Evolutionary conservation across 2,113 vertebrate genomes (phyloP).

Genomic region (Sturnus vulgaris): DNA sequence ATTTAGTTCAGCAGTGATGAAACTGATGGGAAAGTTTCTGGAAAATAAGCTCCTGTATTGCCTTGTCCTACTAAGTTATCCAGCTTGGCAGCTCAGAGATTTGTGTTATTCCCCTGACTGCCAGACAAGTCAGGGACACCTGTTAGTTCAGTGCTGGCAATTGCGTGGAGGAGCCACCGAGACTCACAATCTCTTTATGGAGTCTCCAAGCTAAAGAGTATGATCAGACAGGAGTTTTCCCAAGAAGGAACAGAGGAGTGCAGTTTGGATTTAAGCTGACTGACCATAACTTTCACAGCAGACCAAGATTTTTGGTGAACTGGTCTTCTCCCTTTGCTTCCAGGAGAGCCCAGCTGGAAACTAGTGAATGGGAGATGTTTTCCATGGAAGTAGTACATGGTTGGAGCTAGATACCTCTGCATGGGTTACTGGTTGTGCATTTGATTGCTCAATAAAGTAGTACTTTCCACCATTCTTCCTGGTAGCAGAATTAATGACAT

Average conservation of each 20-base stretch:
- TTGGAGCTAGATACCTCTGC: neutral
- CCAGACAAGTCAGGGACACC: neutral
- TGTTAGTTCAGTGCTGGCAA: neutral
- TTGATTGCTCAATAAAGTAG: neutral
- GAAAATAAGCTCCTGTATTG: neutral
- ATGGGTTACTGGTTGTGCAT: neutral
- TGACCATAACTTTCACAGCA: neutral
- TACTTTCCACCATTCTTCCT: neutral
- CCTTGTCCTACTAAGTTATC: neutral
- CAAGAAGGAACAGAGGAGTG: neutral
- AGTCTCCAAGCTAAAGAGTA: neutral
- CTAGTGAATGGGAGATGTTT: neutral
- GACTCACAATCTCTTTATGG: neutral
- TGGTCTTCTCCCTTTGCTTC: neutral
- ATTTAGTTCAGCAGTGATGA: neutral
- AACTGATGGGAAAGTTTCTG: neutral
- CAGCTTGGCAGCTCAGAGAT: neutral
- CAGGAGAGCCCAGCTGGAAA: neutral
- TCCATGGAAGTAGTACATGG: neutral
- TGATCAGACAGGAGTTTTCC: neutral
- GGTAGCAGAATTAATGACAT: neutral
- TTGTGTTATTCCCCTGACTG: neutral
- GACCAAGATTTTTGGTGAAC: neutral
- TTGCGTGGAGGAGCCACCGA: neutral
- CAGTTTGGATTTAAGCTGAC: neutral